phyloP scores from a whole-genome alignment of 2,797 vertebrate species.

The Lagocephalus sceleratus region DNA sequence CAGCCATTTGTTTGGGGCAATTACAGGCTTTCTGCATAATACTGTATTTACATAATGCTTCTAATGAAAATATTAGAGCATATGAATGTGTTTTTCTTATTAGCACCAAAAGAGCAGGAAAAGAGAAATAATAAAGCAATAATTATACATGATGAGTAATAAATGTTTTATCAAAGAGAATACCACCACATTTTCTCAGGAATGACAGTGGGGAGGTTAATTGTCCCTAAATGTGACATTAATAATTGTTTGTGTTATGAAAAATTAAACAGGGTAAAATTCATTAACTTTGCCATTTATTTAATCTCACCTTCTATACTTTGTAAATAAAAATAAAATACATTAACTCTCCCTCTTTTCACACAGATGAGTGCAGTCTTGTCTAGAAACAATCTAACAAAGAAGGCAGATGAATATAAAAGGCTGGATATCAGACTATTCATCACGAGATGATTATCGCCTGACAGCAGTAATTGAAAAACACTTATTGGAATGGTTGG shows the following conservation, averaged over 20 bases:
- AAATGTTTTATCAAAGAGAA: constrained; percentile 66
- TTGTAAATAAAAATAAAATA: constrained; percentile 52
- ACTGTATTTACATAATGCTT: constrained; percentile 62
- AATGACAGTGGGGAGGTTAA: constrained; percentile 47
- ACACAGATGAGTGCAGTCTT: constrained; percentile 39
- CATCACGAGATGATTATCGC: constrained; percentile 95
- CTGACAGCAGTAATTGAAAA: constrained; percentile 99
- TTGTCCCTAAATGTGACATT: constrained; percentile 51
- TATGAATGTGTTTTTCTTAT: constrained; percentile 38
- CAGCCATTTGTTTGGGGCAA: constrained; percentile 50
- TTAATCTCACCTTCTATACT: constrained; percentile 58
- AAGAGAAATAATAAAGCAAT: constrained; percentile 53
- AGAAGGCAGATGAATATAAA: constrained; percentile 90
- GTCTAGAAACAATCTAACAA: constrained; percentile 77
- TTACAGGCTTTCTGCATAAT: constrained; percentile 63
- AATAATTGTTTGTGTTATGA: constrained; percentile 59
- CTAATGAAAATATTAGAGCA: constrained; percentile 57
- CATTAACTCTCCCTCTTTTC: constrained; percentile 37
- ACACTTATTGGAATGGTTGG: constrained; percentile 96
- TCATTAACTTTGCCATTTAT: constrained; percentile 62
- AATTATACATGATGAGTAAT: constrained; percentile 56
- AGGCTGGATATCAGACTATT: constrained; percentile 99
- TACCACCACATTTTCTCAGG: constrained; percentile 18
- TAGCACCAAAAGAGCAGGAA: constrained; percentile 45
- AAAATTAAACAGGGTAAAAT: constrained; percentile 58